Base-by-base conservation (phyloP, 2,797 vertebrate genomes). In the Threskiornis aethiopicus region DNA sequence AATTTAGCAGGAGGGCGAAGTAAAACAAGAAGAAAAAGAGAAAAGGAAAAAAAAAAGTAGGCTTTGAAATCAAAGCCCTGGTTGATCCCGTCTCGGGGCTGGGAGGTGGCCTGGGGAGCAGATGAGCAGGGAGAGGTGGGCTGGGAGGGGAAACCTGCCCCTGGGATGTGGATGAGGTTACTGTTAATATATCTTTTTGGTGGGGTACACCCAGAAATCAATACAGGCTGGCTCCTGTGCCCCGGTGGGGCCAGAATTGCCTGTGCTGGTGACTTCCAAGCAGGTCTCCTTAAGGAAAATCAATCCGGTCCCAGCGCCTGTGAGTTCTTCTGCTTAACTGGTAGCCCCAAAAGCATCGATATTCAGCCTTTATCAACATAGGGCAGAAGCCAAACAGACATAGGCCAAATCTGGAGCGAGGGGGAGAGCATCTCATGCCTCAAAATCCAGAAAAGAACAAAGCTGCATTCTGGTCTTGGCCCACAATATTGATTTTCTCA, bases 1-100 rank as follows among this genome's bases (percentile, higher is more conserved):
- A 90, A 89, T 84, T 37, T 54, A 88, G 64, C n/a, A 55, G 73
- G 33, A 66, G 37, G 20, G 47, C 0, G 3, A 86, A 64, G 35
- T 20, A 2, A 46, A 88, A 58, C 1, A 4, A 61, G 67, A 47
- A 54, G 14, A 31, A 47, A 69, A 49, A 18, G 20, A 5, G 14
- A 6, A 35, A 49, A 54, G 2, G 4, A 4, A 28, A 59, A 59
- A 37, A 9, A 3, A 9, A 11, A 5, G 5, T 4, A 25, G 31
- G 44, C 66, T 96, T 94, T 93, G 92, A 95, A 94, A 91, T 94
- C 57, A 31, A 96, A 93, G 72, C 11, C 5, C 2, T 26, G 72
- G 31, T 14, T 39, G 72, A 51, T 75, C 13, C 33, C 6, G 0
- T 41, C 55, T 8, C 0, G 0, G 31, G 46, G n/a, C 0, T 37